Percentiles rank a stretch among this genome's conserved stretches.
These are phyloP conservation scores for Alethe castanea DNA, from an alignment of 2,113 vertebrate genomes.

Conservation along the genomic window DNA sequence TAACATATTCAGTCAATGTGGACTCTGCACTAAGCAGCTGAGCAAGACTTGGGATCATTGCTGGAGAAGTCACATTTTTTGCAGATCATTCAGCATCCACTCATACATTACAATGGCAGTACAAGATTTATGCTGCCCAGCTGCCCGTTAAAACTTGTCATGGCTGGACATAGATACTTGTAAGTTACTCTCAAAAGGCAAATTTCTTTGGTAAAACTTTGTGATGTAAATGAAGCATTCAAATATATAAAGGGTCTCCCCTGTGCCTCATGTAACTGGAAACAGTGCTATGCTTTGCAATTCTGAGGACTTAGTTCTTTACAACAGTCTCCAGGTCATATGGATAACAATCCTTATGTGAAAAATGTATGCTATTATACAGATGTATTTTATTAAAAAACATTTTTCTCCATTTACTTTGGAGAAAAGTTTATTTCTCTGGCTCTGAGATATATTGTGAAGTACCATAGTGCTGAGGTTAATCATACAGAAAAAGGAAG, in stretches of 20 bases:
- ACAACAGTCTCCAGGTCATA: neutral
- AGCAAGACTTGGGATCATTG: neutral
- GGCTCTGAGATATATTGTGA: neutral
- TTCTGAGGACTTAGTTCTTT: neutral
- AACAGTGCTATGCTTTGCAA: neutral
- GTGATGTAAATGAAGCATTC: neutral
- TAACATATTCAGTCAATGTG: rapidly evolving
- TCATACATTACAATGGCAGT: rapidly evolving
- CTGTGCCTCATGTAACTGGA: neutral
- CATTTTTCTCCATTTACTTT: neutral
- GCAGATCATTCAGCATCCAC: neutral
- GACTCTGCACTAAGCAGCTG: neutral
- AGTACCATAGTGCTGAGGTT: neutral
- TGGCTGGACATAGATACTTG: neutral
- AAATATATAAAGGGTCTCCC: neutral
- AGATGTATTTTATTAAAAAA: neutral
- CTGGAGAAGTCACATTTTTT: neutral
- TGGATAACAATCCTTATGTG: neutral
- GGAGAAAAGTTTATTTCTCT: neutral
- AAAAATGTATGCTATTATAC: neutral
- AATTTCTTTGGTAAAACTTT: neutral
- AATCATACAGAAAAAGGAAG: neutral
- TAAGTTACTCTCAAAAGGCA: neutral
- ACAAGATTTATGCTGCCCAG: neutral
- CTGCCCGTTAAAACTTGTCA: neutral